phyloP scores from a whole-genome alignment of 2,888 invertebrate species.

The Norana najaformis region DNA sequence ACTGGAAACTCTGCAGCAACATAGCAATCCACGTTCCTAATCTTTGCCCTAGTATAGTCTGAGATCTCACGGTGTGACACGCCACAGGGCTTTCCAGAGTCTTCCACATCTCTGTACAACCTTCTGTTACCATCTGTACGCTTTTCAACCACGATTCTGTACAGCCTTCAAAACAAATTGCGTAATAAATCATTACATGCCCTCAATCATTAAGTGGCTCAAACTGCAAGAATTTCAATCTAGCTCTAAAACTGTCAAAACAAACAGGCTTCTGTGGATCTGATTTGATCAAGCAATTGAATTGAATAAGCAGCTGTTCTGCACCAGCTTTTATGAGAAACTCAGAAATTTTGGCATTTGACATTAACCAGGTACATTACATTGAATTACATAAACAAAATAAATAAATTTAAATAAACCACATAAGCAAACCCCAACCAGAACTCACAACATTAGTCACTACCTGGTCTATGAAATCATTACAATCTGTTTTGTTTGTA shows the following conservation, averaged over 20 bases:
- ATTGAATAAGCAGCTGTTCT: too few species aligned
- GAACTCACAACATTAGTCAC: too few species aligned
- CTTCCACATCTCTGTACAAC: slow-evolving; percentile 10
- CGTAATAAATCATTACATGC: not conserved
- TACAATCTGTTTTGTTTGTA: too few species aligned
- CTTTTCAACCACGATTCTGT: slow-evolving; percentile 52
- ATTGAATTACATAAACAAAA: not conserved
- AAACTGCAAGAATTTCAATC: not conserved
- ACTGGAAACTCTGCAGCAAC: slow-evolving; percentile 78
- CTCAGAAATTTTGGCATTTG: too few species aligned
- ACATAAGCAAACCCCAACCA: too few species aligned
- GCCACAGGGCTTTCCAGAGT: slow-evolving; percentile 39
- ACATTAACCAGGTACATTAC: not conserved
- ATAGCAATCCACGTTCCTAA: slow-evolving; percentile 77
- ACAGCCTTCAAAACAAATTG: slow-evolving; percentile 48
- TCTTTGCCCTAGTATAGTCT: slow-evolving; percentile 71
- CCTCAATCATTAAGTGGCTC: not conserved
- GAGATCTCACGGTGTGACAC: slow-evolving; percentile 43
- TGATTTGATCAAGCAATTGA: too few species aligned
- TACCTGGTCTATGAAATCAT: too few species aligned
- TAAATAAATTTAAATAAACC: too few species aligned
- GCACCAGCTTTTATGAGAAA: too few species aligned
- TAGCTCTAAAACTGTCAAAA: too few species aligned
- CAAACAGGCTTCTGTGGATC: too few species aligned
- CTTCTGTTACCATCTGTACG: not conserved